A percentile compares a stretch with the other conserved stretches of the same genome.
These are phyloP conservation scores for Rotaria socialis DNA, from an alignment of 2,888 invertebrate species.

Conservation along the genomic window DNA sequence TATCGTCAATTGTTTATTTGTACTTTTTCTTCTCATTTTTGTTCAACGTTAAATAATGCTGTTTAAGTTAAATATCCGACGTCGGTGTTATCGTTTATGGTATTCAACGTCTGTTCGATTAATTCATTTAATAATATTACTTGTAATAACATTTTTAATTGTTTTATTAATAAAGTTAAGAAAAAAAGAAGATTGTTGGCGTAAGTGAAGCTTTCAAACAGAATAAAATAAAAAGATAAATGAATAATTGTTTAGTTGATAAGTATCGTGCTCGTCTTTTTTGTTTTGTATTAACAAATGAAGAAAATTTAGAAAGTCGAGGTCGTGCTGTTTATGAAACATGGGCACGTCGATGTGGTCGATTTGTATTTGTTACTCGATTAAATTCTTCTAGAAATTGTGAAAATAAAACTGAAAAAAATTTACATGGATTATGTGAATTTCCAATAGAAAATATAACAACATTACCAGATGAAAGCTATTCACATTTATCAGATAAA, in stretches of 20 bases:
- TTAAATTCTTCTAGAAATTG: not conserved
- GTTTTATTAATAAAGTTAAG: too few species aligned
- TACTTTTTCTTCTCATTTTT: too few species aligned
- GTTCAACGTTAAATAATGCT: too few species aligned
- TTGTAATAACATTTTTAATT: too few species aligned
- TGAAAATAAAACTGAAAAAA: not conserved
- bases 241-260: not conserved
- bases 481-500: conserved; percentile 40
- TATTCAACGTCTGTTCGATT: too few species aligned
- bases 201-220: too few species aligned
- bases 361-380: not conserved
- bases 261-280: conserved; percentile 17
- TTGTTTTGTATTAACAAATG: conserved; percentile 41
- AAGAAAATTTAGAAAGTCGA: conserved; percentile 38
- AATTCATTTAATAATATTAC: too few species aligned
- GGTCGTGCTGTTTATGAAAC: conserved; percentile 37
- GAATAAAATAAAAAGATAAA: too few species aligned
- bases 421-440: not conserved
- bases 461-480: conserved; percentile 33
- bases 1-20: too few species aligned
- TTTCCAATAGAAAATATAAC: not conserved
- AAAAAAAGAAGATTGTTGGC: too few species aligned
- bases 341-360: conserved; percentile 44
- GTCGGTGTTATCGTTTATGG: too few species aligned
- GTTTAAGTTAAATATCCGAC: too few species aligned